These are phyloP conservation scores for Actinia equina DNA, from an alignment of 64 coral and sea anemone genomes.

Conservation along the genomic window DNA sequence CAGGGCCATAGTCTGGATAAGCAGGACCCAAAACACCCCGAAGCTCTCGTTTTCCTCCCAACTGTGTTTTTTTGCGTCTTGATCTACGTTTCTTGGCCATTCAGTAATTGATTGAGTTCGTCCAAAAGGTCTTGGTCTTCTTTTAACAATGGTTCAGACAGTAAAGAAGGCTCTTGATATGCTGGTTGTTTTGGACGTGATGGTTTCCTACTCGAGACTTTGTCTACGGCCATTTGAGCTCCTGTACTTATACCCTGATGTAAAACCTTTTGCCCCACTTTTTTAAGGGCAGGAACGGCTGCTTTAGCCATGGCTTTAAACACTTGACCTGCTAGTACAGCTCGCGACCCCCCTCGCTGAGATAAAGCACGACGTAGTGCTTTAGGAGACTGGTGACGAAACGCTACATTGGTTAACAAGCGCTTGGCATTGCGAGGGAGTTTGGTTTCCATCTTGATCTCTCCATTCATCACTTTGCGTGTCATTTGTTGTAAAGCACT, in stretches of 20 bases:
- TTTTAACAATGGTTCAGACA: background rate
- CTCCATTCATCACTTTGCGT: constrained; percentile 1
- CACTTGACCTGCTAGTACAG: background rate
- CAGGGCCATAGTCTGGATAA: background rate
- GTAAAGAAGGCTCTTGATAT: too few relatives aligned
- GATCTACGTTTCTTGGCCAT: constrained; percentile 2
- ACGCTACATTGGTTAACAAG: constrained; percentile 5
- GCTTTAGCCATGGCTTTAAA: too few relatives aligned
- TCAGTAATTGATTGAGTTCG: background rate
- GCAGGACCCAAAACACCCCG: background rate
- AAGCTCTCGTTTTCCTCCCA: background rate
- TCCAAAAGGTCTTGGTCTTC: background rate
- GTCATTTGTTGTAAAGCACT: constrained; percentile 7
- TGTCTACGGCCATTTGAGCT: background rate
- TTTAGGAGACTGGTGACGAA: background rate
- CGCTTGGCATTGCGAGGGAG: constrained; percentile 1
- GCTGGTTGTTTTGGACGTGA: background rate
- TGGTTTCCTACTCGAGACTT: background rate
- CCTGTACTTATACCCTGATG: background rate
- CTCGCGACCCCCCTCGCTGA: constrained; percentile 5
- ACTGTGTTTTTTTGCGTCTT: background rate
- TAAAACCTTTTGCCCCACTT: background rate
- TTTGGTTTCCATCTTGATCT: constrained; percentile 2
- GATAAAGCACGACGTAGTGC: background rate
- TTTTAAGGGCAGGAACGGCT: too few relatives aligned